Conservation (phyloP, 1,140 invertebrate genomes). For the Ceratina japonica region DNA sequence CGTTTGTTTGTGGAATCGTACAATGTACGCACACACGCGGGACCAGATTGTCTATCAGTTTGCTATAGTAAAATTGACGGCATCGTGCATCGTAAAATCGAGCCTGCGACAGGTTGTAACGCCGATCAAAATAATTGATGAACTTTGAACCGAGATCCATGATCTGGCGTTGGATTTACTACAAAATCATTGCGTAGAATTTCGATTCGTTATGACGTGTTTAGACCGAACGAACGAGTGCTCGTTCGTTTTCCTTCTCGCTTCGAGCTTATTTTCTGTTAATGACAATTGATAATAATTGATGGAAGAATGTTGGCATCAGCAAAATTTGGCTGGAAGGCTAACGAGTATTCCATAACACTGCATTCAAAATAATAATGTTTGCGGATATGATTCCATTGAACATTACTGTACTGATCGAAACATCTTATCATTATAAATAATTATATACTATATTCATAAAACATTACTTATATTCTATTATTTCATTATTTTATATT, state of each 20-base stretch:
- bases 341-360: constrained; percentile 16
- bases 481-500: no score
- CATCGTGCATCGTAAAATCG: constrained; percentile 48
- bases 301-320: no score
- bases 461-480: no score
- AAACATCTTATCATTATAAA: no score
- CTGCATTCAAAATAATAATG: background rate
- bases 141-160: constrained; percentile 19
- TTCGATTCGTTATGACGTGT: background rate
- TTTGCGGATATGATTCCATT: background rate
- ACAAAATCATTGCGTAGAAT: constrained; percentile 10
- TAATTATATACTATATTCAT: no score
- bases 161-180: background rate
- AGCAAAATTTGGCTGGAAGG: no score
- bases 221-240: no score
- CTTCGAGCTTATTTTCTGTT: no score
- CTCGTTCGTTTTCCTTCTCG: no score
- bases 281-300: no score
- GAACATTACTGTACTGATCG: no score
- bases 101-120: constrained; percentile 35
- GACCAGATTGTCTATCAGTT: constrained; percentile 36
- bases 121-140: constrained; percentile 36
- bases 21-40: constrained; percentile 21
- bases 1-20: constrained; percentile 39
- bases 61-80: constrained; percentile 40